Base-by-base conservation (phyloP, 2,113 vertebrate genomes). In the Boulengeromyrus knoepffleri region DNA sequence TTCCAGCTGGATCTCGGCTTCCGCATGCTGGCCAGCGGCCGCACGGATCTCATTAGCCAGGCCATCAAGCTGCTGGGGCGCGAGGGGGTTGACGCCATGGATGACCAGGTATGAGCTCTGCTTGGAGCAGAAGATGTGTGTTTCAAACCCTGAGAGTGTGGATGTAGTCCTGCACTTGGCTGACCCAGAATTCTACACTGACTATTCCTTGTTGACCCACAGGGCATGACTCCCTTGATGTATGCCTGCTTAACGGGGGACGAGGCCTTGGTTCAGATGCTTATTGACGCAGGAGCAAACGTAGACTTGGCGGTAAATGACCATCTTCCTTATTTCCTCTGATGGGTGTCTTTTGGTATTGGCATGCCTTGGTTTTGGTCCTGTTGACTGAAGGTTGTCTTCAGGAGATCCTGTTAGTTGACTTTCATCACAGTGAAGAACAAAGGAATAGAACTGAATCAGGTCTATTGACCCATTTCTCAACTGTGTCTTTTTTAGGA, bases 151-250 rank as follows among this genome's bases (percentile, higher is more conserved):
- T 10, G 12, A 36, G 49, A 87, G 27, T 27, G 50, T 17, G 24
- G 10, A 27, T 7, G 36, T 19, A 53, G 27, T 85, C 13, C 8
- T 36, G 27, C 12, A 17, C 27, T 27, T 36, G 27, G 13, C 85
- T 50, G 46, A 50, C 27, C 50, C 27, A 49, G 15, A 36, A 9
- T 27, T 13, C 9, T 42, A 19, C 36, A 89, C 31, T 15, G 36
- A 49, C 39, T 74, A 13, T 87, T 39, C 10, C 80, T 45, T 77
- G 27, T 62, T 84, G 8, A 5, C 88, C 85, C 50, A 13, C 89
- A 99, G 98, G 98, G 98, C 1, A 96, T 98, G 98, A 98, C 97
- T 5, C 97, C 98, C 0, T 95, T 99, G 10, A 99, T 99, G 98
- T 99, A 98, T 0, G 97, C 98, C 91, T 96, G 98, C 15, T 97